Conservation (phyloP, 2,113 vertebrate species). For the Ameiurus melas region DNA sequence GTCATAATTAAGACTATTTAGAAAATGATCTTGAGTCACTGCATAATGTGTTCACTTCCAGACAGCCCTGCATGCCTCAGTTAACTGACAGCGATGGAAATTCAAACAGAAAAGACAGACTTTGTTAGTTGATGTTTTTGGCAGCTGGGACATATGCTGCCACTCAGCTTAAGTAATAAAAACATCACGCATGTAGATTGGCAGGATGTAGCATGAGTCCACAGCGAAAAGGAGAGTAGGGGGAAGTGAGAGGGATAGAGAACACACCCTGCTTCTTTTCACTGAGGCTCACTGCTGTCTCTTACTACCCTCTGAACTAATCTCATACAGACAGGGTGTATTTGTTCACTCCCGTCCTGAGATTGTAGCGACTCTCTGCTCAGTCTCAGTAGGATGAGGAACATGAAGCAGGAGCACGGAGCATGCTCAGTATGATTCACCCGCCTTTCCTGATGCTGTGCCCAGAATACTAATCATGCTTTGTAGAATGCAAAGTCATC, state of each 20-base stretch:
- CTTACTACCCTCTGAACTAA: background rate
- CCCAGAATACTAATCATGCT: conserved; percentile 19
- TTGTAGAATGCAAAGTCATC: conserved; percentile 21
- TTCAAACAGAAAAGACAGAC: background rate
- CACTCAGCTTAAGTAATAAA: conserved; percentile 9
- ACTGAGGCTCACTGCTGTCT: background rate
- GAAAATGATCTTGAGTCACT: background rate
- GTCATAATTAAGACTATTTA: background rate
- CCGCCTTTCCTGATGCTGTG: background rate
- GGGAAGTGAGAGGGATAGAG: background rate
- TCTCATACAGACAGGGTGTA: background rate
- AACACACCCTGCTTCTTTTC: background rate
- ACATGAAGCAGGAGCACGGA: background rate
- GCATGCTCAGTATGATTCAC: conserved; percentile 9
- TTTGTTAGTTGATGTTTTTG: background rate
- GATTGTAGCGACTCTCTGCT: background rate
- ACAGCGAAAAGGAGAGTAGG: background rate
- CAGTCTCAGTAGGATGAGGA: background rate
- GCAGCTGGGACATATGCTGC: conserved; percentile 10
- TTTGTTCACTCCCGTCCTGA: background rate
- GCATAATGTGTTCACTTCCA: background rate
- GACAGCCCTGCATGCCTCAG: background rate
- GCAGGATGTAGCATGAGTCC: background rate
- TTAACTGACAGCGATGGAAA: conserved; percentile 3
- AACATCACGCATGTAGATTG: background rate